Percentiles rank a stretch among this genome's conserved stretches.
phyloP scores from a whole-genome alignment of 1,140 invertebrate genomes.

The Drosophila paulistorum region DNA sequence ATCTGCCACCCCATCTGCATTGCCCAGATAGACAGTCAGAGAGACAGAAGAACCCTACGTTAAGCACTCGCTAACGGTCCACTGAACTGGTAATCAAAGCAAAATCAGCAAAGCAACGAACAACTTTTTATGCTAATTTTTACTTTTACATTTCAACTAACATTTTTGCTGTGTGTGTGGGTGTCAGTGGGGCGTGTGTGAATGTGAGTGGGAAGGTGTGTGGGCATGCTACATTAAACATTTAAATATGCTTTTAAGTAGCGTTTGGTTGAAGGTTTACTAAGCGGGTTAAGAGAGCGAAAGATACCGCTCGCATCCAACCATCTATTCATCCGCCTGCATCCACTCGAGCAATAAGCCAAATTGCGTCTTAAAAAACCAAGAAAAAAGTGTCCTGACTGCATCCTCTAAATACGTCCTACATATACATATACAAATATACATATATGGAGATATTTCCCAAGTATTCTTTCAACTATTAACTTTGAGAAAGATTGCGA shows the following conservation, averaged over 20 bases:
- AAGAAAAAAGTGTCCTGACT: background rate
- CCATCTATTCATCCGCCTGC: background rate
- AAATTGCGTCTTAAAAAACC: constrained; percentile 40
- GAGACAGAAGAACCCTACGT: constrained; percentile 17
- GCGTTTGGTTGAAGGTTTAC: constrained; percentile 23
- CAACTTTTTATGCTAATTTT: constrained; percentile 80
- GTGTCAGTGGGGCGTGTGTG: background rate
- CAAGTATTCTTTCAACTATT: constrained; percentile 69
- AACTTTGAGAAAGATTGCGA: constrained; percentile 62
- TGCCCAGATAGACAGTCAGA: background rate
- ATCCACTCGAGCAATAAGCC: constrained; percentile 47
- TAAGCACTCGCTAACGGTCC: constrained; percentile 76
- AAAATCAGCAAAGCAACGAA: constrained; percentile 71
- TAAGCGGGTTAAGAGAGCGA: constrained; percentile 56
- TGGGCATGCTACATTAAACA: constrained; percentile 62
- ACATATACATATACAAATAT: background rate
- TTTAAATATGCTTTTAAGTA: constrained; percentile 66
- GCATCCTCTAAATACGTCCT: background rate
- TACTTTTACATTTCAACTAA: constrained; percentile 50
- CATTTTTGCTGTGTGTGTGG: constrained; percentile 35
- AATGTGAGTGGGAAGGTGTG: constrained; percentile 21
- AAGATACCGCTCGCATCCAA: background rate
- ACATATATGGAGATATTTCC: constrained; percentile 19
- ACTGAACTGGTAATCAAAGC: constrained; percentile 79
- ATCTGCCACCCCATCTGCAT: background rate